A percentile compares a stretch with the other conserved stretches of the same genome.
phyloP scores from a whole-genome alignment of 2,113 vertebrate genomes.

The Tor tambroides region DNA sequence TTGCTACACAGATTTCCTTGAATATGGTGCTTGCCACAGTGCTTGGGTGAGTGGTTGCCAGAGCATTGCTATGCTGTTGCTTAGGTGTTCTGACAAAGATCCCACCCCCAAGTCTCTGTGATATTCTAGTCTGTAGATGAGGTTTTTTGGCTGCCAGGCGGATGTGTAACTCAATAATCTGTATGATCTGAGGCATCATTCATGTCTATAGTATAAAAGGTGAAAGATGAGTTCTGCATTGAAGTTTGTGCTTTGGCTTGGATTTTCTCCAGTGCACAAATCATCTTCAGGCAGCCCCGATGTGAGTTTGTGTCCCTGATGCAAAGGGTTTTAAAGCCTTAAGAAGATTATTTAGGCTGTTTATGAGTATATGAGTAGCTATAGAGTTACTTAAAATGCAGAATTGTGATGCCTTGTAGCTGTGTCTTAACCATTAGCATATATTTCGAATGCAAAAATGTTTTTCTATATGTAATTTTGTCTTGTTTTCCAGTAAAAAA shows the following conservation, averaged over 20 bases:
- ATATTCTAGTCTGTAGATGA: not conserved
- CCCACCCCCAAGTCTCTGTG: not conserved
- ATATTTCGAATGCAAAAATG: not conserved
- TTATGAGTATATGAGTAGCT: not conserved
- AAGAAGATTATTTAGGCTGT: not conserved
- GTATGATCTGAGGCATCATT: not conserved
- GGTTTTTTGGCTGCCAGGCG: not conserved
- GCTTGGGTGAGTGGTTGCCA: not conserved
- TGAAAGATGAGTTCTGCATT: not conserved
- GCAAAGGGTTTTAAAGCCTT: not conserved
- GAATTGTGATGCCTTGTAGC: not conserved
- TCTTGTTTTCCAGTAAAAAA: not conserved
- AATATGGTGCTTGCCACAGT: not conserved
- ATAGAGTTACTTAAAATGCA: slow-evolving; percentile 1
- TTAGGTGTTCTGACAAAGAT: not conserved
- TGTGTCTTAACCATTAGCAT: not conserved
- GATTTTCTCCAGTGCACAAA: not conserved
- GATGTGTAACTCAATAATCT: not conserved
- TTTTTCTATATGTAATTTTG: not conserved
- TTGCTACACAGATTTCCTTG: not conserved
- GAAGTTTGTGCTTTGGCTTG: not conserved
- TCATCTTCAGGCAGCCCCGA: not conserved
- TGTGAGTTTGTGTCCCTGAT: not conserved
- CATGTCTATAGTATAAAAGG: not conserved
- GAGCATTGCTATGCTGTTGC: slow-evolving; percentile 1